A percentile compares a stretch with the other conserved stretches of the same genome.
Evolutionary conservation across 2,113 vertebrate species (phyloP).

Genomic region (Labeo catla): DNA sequence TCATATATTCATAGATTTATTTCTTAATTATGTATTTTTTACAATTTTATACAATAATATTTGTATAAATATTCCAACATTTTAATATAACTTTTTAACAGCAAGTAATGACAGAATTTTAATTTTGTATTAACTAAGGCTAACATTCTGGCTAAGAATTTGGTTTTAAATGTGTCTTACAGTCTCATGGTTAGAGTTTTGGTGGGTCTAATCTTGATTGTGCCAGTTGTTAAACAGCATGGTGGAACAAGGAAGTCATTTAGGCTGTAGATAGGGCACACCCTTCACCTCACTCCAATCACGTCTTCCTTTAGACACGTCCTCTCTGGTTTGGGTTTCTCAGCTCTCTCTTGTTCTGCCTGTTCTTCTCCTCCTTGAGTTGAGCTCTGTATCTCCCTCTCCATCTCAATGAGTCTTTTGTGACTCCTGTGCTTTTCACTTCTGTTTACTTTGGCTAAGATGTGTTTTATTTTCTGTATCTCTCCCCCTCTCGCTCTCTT

Average conservation of each 20-base stretch:
- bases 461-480: conserved; percentile 42
- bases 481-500: background rate
- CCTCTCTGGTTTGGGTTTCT: conserved; percentile 29
- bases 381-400: conserved; percentile 40
- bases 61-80: background rate
- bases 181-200: background rate
- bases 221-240: background rate
- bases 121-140: background rate
- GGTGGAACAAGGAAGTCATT: conserved; percentile 12
- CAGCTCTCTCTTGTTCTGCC: background rate
- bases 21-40: background rate
- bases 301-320: conserved; percentile 57
- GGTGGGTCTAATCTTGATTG: background rate
- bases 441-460: conserved; percentile 50
- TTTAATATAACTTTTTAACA: background rate
- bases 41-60: background rate
- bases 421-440: conserved; percentile 40
- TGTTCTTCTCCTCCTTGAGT: conserved; percentile 4
- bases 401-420: conserved; percentile 60
- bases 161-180: background rate
- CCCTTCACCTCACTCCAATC: conserved; percentile 49
- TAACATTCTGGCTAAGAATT: background rate
- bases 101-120: background rate
- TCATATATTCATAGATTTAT: too few relatives aligned
- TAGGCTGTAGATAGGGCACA: conserved; percentile 1